phyloP scores from a whole-genome alignment of 2,888 invertebrate genomes.

The Galerucella pusilla region DNA sequence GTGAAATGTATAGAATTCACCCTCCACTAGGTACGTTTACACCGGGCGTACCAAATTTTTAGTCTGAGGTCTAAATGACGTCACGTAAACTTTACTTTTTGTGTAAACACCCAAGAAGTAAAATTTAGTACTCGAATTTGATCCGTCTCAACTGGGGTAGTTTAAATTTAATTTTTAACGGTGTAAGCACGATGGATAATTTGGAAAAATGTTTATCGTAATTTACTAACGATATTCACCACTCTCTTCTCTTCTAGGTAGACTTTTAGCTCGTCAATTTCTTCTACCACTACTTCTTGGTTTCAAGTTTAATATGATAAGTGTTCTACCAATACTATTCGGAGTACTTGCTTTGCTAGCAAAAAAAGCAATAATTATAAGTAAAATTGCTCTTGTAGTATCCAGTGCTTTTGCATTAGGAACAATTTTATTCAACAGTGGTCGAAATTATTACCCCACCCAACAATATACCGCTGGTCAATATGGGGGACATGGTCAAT shows the following conservation, averaged over 20 bases:
- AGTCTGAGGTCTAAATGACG: too few species aligned
- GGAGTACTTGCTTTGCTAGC: conserved; percentile 77
- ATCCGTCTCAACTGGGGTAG: too few species aligned
- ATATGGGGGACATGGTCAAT: conserved; percentile 40
- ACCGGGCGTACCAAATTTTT: too few species aligned
- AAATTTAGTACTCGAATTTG: too few species aligned
- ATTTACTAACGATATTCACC: not conserved
- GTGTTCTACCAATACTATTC: conserved; percentile 78
- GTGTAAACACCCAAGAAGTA: too few species aligned
- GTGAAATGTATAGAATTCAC: too few species aligned
- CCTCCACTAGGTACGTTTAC: too few species aligned
- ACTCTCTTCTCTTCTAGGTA: conserved; percentile 69
- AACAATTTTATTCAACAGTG: conserved; percentile 58
- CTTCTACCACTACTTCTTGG: conserved; percentile 83
- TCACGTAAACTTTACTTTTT: too few species aligned
- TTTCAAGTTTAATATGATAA: conserved; percentile 82
- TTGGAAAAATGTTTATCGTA: too few species aligned
- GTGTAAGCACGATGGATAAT: too few species aligned
- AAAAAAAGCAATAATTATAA: conserved; percentile 81
- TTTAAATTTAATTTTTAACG: too few species aligned
- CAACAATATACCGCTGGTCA: conserved; percentile 34
- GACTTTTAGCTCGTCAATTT: conserved; percentile 76
- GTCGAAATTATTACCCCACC: conserved; percentile 10
- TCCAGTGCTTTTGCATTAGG: conserved; percentile 76
- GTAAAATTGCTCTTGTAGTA: conserved; percentile 78